Base-by-base conservation (phyloP, 2,888 invertebrate species). In the Melanostoma mellinum region DNA sequence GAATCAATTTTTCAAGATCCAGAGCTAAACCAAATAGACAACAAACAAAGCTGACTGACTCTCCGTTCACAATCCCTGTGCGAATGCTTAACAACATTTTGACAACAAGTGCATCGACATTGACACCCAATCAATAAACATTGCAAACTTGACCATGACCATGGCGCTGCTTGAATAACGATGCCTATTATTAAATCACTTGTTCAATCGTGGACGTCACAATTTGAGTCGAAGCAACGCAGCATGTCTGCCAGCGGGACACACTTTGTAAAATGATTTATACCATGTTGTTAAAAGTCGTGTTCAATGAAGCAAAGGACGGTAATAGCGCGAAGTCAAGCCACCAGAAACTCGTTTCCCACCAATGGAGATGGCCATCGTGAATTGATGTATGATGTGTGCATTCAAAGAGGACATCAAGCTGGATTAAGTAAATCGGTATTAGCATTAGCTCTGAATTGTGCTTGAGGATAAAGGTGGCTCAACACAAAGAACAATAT, bases 101-200 rank as follows among this genome's bases (percentile, higher is more conserved):
- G 40, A 60, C 67, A 65, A 61, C 48, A 68, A 63, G 50, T 55
- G 6, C 35, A 68, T n/a, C 20, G 30, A 46, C 52, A 58, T 33
- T 56, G 67, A 60, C 53, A 53, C 46, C 40, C 53, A 74, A 58
- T 71, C 71, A 52, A 75, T 76, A 75, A 71, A 67, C 53, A 46
- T 33, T 44, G 6, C 20, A 20, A 71, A 58, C 80, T 76, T 78
- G 65, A 75, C 71, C 76, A 60, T 65, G 67, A 50, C 63, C 68
- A 50, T 42, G 32, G 42, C 4, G 76, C 48, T 58, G 32, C 40
- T 53, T 76, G 67, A 76, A 56, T 72, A 61, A 81, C 61, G 63
- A 81, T 46, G 9, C 35, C 67, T 53, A 77, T 81, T 73, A 77
- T 72, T 68, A 77, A 81, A 20, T 56, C 75, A 75, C 79, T 74